Conservation (phyloP, 2,888 invertebrate genomes). For the Caenorhabditis doughertyi region DNA sequence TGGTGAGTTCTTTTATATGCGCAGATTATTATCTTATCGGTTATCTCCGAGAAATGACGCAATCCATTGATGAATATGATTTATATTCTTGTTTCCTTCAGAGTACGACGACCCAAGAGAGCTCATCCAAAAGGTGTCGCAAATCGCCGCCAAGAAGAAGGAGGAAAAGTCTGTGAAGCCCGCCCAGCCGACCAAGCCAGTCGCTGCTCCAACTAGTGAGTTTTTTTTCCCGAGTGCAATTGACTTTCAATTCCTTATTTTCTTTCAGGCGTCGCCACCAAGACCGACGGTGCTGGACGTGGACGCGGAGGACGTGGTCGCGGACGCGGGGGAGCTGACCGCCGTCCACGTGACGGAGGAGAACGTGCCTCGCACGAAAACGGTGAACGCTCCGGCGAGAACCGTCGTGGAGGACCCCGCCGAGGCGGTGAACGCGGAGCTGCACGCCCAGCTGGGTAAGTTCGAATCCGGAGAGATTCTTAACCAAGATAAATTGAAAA, state of each 20-base stretch:
- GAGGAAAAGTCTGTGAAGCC: slow-evolving; percentile 71
- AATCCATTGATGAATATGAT: not conserved
- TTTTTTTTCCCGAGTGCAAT: not conserved
- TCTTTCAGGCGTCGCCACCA: slow-evolving; percentile 42
- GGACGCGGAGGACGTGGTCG: slow-evolving; percentile 76
- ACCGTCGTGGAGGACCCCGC: slow-evolving; percentile 72
- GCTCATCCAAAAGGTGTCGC: slow-evolving; percentile 70
- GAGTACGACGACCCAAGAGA: slow-evolving; percentile 77
- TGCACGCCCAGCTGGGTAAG: slow-evolving; percentile 62
- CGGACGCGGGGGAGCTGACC: slow-evolving; percentile 74
- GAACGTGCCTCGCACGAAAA: slow-evolving; percentile 56
- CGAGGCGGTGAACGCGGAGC: slow-evolving; percentile 69
- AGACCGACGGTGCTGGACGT: slow-evolving; percentile 68
- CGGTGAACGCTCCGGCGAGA: slow-evolving; percentile 65
- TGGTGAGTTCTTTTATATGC: slow-evolving; percentile 66
- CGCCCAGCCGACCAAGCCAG: slow-evolving; percentile 67
- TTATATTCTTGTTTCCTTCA: slow-evolving; percentile 59
- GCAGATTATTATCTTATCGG: slow-evolving; percentile 35
- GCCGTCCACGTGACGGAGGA: slow-evolving; percentile 67
- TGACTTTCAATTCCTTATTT: not conserved
- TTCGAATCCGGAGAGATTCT: not conserved
- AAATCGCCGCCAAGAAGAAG: slow-evolving; percentile 70
- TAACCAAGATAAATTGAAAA: not conserved
- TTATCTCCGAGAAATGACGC: not conserved
- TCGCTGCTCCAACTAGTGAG: slow-evolving; percentile 60